Base-by-base conservation (phyloP, 2,888 invertebrate species). In the Phragmatobia fuliginosa region DNA sequence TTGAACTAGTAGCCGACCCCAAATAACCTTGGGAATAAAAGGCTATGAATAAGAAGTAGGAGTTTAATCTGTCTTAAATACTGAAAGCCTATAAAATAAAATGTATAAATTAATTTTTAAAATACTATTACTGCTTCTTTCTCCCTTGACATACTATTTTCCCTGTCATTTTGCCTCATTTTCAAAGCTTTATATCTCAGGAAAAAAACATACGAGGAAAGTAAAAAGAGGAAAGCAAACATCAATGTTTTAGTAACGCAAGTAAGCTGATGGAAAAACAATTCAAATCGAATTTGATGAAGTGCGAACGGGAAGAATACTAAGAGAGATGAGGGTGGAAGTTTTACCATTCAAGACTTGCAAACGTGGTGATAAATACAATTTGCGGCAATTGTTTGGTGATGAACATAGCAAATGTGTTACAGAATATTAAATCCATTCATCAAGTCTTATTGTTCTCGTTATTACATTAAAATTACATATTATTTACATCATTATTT, bases 271-370 rank as follows among this genome's bases (percentile, higher is more conserved):
- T 76, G 31, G 61, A 73, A 69, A 75, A 78, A 73, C 65, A 66
- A 70, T 60, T 36, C 61, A 77, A 80, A 80, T 79, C 70, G 75
- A 77, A 81, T 79, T 80, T 80, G 79, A 79, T 74, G 75, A 77
- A 74, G 68, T 72, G 49, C 41, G 59, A 66, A 70, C 62, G 70
- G 64, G 66, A 67, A 70, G 71, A 75, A 80, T 74, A 74, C 70
- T 71, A 67, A 77, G 49, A 45, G 70, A 66, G 31, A 67, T 75
- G 38, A 45, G 70, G 70, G 41, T 31, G 61, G 71, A 81, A 75
- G 70, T 78, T 75, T 79, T 41, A 58, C 45, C 67, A n/a, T 68
- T 52, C 58, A 71, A 70, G 68, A 80, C 78, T 70, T 77, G 67
- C n/a, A 41, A 70, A 38, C 76, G 72, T 80, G 72, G 59, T 58